Conservation (phyloP, 2,888 invertebrate species). For the Aricia artaxerxes region DNA sequence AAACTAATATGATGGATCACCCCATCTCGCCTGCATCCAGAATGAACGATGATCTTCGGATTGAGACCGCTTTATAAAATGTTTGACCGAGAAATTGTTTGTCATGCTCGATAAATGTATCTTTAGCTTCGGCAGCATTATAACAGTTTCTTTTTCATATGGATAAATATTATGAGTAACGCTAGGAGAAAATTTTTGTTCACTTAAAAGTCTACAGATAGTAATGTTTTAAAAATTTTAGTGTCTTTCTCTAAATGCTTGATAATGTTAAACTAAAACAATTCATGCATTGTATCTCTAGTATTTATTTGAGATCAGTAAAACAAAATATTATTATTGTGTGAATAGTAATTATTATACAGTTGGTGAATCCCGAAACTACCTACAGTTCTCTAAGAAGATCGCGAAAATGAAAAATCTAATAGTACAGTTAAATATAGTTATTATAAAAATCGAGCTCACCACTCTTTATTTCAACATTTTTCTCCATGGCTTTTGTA, state of each 20-base stretch:
- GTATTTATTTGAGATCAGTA: too few species aligned
- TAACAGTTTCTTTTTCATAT: not conserved
- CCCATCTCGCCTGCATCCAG: slow-evolving; percentile 28
- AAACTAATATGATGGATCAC: slow-evolving; percentile 31
- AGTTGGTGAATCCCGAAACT: too few species aligned
- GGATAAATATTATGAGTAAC: not conserved
- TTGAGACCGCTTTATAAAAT: slow-evolving; percentile 31
- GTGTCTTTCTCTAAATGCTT: too few species aligned
- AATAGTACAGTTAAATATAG: too few species aligned
- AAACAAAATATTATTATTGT: too few species aligned
- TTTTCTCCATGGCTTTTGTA: too few species aligned
- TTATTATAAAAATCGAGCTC: not conserved
- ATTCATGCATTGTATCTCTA: too few species aligned
- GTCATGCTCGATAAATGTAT: slow-evolving; percentile 30
- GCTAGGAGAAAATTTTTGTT: not conserved
- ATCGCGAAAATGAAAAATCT: too few species aligned
- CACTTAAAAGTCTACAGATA: too few species aligned
- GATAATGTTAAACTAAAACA: too few species aligned
- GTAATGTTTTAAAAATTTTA: not conserved
- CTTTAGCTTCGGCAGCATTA: slow-evolving; percentile 21
- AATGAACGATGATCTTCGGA: slow-evolving; percentile 27
- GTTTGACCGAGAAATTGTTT: slow-evolving; percentile 31
- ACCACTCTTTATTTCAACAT: not conserved
- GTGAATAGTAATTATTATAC: too few species aligned
- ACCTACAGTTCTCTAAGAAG: too few species aligned